Conservation (phyloP, 2,113 vertebrate genomes). For the Halcyon senegalensis region DNA sequence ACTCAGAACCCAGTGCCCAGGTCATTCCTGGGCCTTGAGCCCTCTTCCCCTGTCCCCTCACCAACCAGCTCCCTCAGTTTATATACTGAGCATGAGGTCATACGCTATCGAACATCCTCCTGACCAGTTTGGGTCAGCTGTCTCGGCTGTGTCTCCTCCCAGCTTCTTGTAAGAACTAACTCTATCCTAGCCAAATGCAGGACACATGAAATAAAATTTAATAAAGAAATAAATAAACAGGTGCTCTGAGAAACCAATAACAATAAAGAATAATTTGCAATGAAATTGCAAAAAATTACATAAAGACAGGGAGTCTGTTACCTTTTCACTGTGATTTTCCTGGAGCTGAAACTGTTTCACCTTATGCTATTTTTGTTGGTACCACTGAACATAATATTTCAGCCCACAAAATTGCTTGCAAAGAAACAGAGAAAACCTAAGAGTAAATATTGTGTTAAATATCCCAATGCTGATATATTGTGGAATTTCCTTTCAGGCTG, state of each 20-base stretch:
- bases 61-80: background rate
- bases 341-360: background rate
- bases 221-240: background rate
- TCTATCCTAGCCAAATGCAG: background rate
- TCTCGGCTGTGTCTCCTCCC: background rate
- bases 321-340: background rate
- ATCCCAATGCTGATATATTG: background rate
- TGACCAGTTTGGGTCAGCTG: background rate
- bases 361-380: background rate
- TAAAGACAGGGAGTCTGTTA: background rate
- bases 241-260: background rate
- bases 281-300: background rate
- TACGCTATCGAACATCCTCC: background rate
- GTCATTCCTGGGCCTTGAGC: background rate
- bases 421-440: background rate
- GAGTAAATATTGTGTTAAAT: background rate
- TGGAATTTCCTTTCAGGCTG: background rate
- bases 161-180: background rate
- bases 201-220: background rate
- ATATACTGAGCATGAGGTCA: background rate
- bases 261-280: background rate
- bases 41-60: too few relatives aligned
- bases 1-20: background rate
- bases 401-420: background rate
- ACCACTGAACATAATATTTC: background rate